These are phyloP conservation scores for Heloderma charlesbogerti DNA, from an alignment of 2,113 vertebrate species.

Conservation along the genomic window DNA sequence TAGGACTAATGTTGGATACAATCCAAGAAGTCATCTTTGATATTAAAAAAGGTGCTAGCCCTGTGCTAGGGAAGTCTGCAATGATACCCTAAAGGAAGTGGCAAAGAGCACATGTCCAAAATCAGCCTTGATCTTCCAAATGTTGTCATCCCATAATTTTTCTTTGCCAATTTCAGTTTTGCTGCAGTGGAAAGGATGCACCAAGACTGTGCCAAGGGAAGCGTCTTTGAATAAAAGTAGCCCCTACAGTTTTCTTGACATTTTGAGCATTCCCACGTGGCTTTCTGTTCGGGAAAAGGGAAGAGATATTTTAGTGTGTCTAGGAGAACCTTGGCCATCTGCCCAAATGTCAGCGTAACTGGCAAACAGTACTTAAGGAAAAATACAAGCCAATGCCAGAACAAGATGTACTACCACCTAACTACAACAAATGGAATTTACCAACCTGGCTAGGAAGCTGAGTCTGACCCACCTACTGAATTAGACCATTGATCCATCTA, in stretches of 20 bases:
- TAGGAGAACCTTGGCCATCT: not conserved
- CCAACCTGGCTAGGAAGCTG: not conserved
- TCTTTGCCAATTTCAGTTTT: not conserved
- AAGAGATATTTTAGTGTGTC: not conserved
- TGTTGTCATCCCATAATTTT: not conserved
- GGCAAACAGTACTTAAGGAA: not conserved
- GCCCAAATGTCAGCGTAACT: not conserved
- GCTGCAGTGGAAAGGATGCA: not conserved
- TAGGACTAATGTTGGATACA: no score
- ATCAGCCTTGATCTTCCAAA: accelerated
- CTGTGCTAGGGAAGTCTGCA: not conserved
- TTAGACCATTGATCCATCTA: no score
- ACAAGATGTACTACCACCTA: not conserved
- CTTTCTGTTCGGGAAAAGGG: not conserved
- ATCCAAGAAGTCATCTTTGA: not conserved
- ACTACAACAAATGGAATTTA: not conserved
- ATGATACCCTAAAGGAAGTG: not conserved
- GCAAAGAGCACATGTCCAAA: not conserved
- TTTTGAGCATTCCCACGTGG: not conserved
- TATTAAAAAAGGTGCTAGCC: not conserved
- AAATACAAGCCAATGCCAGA: not conserved
- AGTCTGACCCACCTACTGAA: no score
- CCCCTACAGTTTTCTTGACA: not conserved
- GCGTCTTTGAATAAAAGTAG: not conserved
- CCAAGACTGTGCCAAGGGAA: not conserved